Percentiles rank a stretch among this genome's conserved stretches.
Conservation (phyloP, 1,140 invertebrate genomes). For the Drosophila obscura region DNA sequence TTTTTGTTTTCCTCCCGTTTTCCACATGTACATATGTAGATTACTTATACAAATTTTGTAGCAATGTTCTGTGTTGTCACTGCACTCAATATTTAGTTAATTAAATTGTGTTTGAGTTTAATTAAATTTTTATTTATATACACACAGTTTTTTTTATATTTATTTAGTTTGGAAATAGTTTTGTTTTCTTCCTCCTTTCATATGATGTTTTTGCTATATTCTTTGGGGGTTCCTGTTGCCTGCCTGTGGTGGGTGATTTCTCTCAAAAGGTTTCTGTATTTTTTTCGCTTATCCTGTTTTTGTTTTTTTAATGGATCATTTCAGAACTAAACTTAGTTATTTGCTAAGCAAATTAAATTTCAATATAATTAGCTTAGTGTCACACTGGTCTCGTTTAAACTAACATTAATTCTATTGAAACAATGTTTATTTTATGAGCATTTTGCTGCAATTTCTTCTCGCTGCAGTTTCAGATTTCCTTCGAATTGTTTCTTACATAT, state of each 20-base stretch:
- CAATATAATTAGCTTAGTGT: slow-evolving; percentile 42
- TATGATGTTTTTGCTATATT: slow-evolving; percentile 25
- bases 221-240: slow-evolving; percentile 19
- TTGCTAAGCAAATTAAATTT: slow-evolving; percentile 51
- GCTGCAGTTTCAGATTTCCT: slow-evolving; percentile 7
- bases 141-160: slow-evolving; percentile 23
- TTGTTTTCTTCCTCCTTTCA: slow-evolving; percentile 12
- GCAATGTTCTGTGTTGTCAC: slow-evolving; percentile 29
- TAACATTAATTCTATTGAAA: slow-evolving; percentile 50
- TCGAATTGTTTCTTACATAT: slow-evolving; percentile 22
- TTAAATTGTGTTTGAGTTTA: slow-evolving; percentile 24
- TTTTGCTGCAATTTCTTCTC: slow-evolving; percentile 5
- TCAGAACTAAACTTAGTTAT: slow-evolving; percentile 44
- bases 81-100: slow-evolving; percentile 17
- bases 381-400: slow-evolving; percentile 44
- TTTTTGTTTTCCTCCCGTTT: slow-evolving; percentile 10
- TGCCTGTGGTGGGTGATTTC: slow-evolving; percentile 57
- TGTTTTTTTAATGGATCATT: slow-evolving; percentile 15
- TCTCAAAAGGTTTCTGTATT: slow-evolving; percentile 5
- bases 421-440: slow-evolving; percentile 32
- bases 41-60: slow-evolving; percentile 36
- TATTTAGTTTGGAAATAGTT: slow-evolving; percentile 21
- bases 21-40: slow-evolving; percentile 3
- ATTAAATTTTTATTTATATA: slow-evolving; percentile 31
- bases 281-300: slow-evolving; percentile 6